Evolutionary conservation across 1,140 invertebrate genomes (phyloP), one percentile per base, ranked within the genome.

Genomic region (Temnothorax longispinosus): DNA sequence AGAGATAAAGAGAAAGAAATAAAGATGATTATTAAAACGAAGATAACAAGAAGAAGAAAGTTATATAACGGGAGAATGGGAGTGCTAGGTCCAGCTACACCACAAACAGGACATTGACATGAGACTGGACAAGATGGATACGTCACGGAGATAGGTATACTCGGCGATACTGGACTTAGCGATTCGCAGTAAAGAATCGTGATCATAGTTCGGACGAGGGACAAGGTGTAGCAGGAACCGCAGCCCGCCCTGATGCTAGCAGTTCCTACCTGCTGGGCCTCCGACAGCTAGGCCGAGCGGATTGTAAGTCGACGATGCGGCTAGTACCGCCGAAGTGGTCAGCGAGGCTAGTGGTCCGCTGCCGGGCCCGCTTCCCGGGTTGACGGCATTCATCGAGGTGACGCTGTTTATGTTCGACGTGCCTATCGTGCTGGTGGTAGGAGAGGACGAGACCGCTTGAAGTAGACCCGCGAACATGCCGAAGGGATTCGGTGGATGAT

Each of bases 261-360:
- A 93, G 93, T 95, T 96, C 96, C 96, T 97, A 97, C 97, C 97
- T 97, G 97, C 96, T 96, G 97, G 97, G 91, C 95, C 95, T 95
- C 96, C 97, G 90, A 97, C 97, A 94, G 97, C 97, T 91, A 98
- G 96, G 93, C 97, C 97, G 91, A 98, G 96, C 90, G 97, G 98
- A 96, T 97, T 98, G 96, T 98, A 98, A 69, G 96, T 96, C 85
- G 97, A 97, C 85, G 97, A 97, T 62, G 95, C 95, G 80, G 95
- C 94, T 90, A 97, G 96, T 78, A 98, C 97, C 64, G 95, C 95
- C 64, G 97, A 98, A 41, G 97, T 97, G 21, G 97, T 97, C 91
- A 98, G 96, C 89, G 97, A 97, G 81, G 97, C 97, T 91, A 97
- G 96, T 27, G 97, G 97, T 67, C 95, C 94, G 21, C 92, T 88